phyloP scores from a whole-genome alignment of 2,888 invertebrate species.

The Mycogona germanica region DNA sequence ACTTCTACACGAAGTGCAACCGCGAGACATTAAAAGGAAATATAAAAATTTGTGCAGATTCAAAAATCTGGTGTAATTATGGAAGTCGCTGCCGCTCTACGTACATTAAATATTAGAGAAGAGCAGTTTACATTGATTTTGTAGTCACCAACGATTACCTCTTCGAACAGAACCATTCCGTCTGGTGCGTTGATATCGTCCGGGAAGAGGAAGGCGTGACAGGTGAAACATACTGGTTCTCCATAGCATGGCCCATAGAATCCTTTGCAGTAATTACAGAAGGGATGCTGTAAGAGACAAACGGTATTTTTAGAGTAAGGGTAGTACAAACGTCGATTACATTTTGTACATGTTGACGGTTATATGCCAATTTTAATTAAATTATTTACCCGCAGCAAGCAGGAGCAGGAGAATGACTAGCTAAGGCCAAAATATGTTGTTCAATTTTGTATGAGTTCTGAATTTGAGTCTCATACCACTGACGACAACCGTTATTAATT shows the following conservation, averaged over 20 bases:
- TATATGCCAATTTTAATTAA: no score
- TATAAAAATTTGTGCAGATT: not conserved
- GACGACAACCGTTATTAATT: no score
- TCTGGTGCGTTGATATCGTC: conserved; percentile 43
- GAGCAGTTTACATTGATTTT: no score
- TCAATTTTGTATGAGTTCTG: no score
- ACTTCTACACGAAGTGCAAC: conserved; percentile 46
- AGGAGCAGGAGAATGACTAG: not conserved
- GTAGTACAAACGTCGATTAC: no score
- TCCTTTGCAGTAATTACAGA: conserved; percentile 76
- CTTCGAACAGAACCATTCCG: conserved; percentile 26
- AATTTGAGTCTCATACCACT: no score
- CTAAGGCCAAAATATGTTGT: no score
- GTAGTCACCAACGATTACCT: conserved; percentile 22
- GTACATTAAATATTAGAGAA: no score
- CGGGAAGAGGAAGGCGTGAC: conserved; percentile 84
- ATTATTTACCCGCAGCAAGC: no score
- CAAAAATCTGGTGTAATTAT: not conserved
- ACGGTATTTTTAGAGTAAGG: not conserved
- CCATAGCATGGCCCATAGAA: conserved; percentile 85
- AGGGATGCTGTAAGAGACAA: conserved; percentile 42
- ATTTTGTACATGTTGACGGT: no score
- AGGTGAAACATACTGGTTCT: conserved; percentile 81
- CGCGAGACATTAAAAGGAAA: no score
- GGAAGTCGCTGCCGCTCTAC: no score